These are phyloP conservation scores for Picus viridis DNA, from an alignment of 2,797 vertebrate species.

Conservation along the genomic window DNA sequence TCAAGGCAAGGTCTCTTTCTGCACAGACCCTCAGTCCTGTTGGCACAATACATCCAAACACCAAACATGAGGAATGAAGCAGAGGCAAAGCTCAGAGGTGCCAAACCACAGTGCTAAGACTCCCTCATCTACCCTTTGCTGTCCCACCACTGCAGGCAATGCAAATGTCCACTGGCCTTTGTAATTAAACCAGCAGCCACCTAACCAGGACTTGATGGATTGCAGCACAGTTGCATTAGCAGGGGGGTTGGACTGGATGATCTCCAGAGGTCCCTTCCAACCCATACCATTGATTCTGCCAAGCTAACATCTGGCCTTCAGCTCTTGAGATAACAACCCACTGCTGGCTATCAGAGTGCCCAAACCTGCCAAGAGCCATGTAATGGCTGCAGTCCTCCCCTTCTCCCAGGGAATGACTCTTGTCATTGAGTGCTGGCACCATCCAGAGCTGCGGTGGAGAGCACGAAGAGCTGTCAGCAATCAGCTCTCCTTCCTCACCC, in stretches of 20 bases:
- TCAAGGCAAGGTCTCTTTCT: background rate
- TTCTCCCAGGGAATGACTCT: accelerated
- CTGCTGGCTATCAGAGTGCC: background rate
- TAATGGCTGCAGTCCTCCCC: background rate
- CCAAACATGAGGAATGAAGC: background rate
- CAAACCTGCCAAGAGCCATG: background rate
- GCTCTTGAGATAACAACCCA: background rate
- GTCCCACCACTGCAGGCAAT: background rate
- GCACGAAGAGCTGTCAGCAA: background rate
- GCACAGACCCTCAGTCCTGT: background rate
- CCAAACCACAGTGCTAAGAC: background rate
- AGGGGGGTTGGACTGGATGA: too few relatives aligned
- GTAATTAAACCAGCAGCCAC: background rate
- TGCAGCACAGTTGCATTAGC: too few relatives aligned
- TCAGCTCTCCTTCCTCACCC: background rate
- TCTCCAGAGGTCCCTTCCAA: too few relatives aligned
- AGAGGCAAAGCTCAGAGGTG: background rate
- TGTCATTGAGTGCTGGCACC: accelerated
- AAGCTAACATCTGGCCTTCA: background rate
- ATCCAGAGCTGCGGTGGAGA: background rate
- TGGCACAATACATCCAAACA: background rate
- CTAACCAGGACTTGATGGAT: background rate
- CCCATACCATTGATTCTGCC: background rate
- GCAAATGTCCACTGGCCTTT: background rate
- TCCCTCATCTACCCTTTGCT: background rate